Base-by-base conservation (phyloP, 2,888 invertebrate genomes). In the Thymelicus lineola region DNA sequence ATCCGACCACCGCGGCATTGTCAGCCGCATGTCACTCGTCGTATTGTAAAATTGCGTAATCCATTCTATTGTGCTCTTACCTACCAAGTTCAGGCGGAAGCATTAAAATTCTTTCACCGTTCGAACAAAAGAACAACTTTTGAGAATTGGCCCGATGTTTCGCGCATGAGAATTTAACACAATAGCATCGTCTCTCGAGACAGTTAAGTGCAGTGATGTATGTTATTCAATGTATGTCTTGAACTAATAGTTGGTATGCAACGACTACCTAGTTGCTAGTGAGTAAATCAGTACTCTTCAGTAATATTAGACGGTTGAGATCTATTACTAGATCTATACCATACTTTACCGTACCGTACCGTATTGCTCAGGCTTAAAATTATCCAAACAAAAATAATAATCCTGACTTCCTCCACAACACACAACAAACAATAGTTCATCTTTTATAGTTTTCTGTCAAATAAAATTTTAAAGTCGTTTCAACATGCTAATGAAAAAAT, bases 111-210 rank as follows among this genome's bases (percentile, higher is more conserved):
- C 92, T 87, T 90, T 86, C 83, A 83, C 80, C 88, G 87, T 89
- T 84, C 87, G 83, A 84, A 91, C 90, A 91, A 92, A 93, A 91
- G 90, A 90, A 90, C 88, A 91, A 88, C 87, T 91, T 92, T 92
- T 89, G 85, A 90, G 92, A 91, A 92, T 80, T 86, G 80, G 82
- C 17, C 78, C 83, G 85, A 83, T 84, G 86, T 83, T 84, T 82
- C 77, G 85, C 85, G 86, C 89, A 90, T 91, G 91, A 82, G 91
- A 91, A 90, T 88, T 78, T 76, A 60, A 82, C 79, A 91, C 91
- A 91, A 91, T 90, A 80, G 86, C 57, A 65, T 42, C 42, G 42
- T 10, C 42, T 10, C 7, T 17, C 4, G 28, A 42, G 53, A 55
- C 58, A 69, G 69, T 63, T 46, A 69, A 69, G 57, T 69, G 62